A percentile compares a stretch with the other conserved stretches of the same genome.
Evolutionary conservation across 2,797 vertebrate species (phyloP).

Genomic region (Clamator glandarius): DNA sequence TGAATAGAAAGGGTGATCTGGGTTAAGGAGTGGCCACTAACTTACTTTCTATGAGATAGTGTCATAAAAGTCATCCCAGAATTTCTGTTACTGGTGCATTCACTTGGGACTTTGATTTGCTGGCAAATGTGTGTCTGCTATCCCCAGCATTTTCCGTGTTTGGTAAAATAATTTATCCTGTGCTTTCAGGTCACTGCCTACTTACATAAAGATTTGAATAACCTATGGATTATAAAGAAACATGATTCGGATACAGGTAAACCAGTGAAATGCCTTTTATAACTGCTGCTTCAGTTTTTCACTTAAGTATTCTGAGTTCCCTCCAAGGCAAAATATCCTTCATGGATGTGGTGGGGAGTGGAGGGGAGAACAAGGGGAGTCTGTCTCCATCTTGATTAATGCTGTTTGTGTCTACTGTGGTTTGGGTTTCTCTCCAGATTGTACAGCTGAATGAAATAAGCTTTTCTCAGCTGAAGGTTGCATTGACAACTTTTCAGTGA

Average conservation of each 20-base stretch:
- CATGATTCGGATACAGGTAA: constrained; percentile 83
- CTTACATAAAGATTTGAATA: constrained; percentile 96
- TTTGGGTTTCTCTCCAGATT: background rate
- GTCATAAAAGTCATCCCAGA: background rate
- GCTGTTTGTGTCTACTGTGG: background rate
- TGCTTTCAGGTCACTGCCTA: constrained; percentile 90
- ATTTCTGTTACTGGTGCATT: background rate
- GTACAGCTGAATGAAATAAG: background rate
- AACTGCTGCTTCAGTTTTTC: background rate
- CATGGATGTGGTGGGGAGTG: background rate
- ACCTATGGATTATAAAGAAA: constrained; percentile 93
- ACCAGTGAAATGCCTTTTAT: background rate
- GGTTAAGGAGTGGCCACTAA: background rate
- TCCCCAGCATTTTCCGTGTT: background rate
- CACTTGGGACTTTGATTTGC: background rate
- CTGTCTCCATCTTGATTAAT: background rate
- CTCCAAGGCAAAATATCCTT: background rate
- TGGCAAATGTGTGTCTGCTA: background rate
- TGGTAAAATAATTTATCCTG: background rate
- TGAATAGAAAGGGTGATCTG: background rate
- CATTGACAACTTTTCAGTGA: background rate
- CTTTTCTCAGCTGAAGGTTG: constrained; percentile 1
- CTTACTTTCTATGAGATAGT: background rate
- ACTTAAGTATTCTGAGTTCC: background rate
- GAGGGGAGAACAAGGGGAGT: background rate